Percentiles rank a stretch among this genome's conserved stretches.
Conservation (phyloP, 2,113 vertebrate species). For the Saguinus midas region DNA sequence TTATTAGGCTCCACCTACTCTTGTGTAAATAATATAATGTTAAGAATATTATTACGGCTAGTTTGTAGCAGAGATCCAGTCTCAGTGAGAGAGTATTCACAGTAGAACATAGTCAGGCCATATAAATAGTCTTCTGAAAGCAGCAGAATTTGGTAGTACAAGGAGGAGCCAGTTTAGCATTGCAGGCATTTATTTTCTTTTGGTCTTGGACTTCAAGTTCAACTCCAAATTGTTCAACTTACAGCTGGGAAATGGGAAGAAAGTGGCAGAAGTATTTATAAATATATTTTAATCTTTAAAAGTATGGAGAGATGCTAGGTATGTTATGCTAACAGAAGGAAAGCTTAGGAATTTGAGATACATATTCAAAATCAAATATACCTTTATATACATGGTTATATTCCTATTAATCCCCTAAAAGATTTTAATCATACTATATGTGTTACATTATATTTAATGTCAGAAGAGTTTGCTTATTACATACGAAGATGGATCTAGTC, state of each 20-base stretch:
- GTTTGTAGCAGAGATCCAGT: background rate
- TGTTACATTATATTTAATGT: conserved; percentile 18
- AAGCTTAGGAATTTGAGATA: background rate
- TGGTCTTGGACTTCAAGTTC: background rate
- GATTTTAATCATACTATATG: background rate
- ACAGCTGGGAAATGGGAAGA: background rate
- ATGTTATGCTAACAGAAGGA: background rate
- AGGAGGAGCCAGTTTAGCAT: background rate
- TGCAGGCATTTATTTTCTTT: background rate
- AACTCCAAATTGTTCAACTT: background rate
- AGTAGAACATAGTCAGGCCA: background rate
- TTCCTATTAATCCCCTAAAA: background rate
- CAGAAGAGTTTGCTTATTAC: background rate
- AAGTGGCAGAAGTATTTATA: background rate
- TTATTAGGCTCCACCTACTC: background rate
- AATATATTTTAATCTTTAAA: background rate
- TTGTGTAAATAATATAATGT: background rate
- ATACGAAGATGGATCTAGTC: background rate
- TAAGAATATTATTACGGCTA: background rate
- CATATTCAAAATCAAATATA: background rate
- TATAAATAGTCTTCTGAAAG: background rate
- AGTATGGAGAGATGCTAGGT: background rate
- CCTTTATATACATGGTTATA: background rate
- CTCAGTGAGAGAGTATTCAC: background rate
- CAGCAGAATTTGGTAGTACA: background rate